Evolutionary conservation across 2,797 vertebrate species (phyloP).

Genomic region (Sebastes wilsoni): DNA sequence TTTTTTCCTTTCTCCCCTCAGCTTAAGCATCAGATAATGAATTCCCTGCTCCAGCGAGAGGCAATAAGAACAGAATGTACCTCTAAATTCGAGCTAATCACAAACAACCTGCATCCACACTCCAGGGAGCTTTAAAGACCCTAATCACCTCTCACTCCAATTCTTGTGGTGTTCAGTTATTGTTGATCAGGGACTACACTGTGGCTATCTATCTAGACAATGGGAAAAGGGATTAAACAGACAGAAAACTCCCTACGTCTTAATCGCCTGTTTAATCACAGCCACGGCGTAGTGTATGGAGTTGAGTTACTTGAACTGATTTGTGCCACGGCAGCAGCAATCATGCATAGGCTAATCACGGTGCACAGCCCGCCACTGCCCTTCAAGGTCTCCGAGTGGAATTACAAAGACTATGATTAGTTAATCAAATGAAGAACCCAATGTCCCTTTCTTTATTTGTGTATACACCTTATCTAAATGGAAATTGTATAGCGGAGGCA

Average conservation of each 20-base stretch:
- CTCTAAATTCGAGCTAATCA: conserved; percentile 75
- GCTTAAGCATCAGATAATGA: conserved; percentile 66
- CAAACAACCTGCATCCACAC: conserved; percentile 70
- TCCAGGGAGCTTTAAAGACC: conserved; percentile 74
- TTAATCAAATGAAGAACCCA: conserved; percentile 85
- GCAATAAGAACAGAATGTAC: conserved; percentile 66
- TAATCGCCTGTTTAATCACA: conserved; percentile 80
- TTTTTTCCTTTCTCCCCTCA: neutral
- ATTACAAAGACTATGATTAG: conserved; percentile 87
- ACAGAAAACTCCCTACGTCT: conserved; percentile 70
- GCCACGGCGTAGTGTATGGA: conserved; percentile 67
- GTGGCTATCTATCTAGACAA: conserved; percentile 67
- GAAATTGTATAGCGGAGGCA: conserved; percentile 77
- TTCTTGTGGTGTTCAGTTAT: conserved; percentile 65
- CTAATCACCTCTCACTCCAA: conserved; percentile 76
- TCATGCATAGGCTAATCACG: conserved; percentile 80
- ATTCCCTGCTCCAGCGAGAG: conserved; percentile 55
- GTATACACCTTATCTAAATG: conserved; percentile 80
- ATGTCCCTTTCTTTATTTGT: conserved; percentile 81
- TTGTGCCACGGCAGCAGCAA: conserved; percentile 72
- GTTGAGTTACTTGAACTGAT: conserved; percentile 80
- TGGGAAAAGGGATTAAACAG: conserved; percentile 67
- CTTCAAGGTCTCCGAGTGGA: conserved; percentile 78
- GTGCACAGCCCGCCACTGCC: conserved; percentile 64
- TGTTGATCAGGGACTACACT: conserved; percentile 69